Percentiles rank a stretch among this genome's conserved stretches.
Conservation (phyloP, 2,113 vertebrate genomes). For the Albula glossodonta region DNA sequence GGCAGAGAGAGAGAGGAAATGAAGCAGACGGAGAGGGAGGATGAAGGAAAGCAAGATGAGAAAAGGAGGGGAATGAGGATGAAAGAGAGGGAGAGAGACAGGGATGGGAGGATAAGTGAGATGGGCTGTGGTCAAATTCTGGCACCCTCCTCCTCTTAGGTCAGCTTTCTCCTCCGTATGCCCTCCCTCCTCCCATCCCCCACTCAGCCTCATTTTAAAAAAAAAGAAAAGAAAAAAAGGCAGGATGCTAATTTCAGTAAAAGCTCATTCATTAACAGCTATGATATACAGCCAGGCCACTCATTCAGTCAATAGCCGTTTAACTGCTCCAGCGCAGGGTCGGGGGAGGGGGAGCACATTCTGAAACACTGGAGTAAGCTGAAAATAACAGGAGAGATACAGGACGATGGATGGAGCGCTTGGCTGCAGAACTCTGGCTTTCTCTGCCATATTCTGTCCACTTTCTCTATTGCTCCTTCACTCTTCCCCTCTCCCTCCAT, state of each 20-base stretch:
- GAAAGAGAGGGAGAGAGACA: background rate
- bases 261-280: constrained; percentile 66
- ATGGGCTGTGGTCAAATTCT: constrained; percentile 15
- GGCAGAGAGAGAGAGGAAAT: background rate
- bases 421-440: background rate
- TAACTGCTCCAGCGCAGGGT: constrained; percentile 51
- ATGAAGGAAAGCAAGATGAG: background rate
- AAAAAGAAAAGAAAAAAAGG: background rate
- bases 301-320: constrained; percentile 64
- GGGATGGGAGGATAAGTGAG: background rate
- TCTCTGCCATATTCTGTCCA: background rate
- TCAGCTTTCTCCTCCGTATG: background rate
- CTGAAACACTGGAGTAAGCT: constrained; percentile 29
- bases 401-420: constrained; percentile 4
- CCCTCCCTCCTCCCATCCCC: constrained; percentile 15
- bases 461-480: no score
- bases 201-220: no score
- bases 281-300: constrained; percentile 41
- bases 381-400: constrained; percentile 33
- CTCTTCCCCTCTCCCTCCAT: background rate
- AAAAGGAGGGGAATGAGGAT: background rate
- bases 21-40: background rate
- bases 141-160: background rate
- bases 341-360: background rate
- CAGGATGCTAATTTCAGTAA: constrained; percentile 67